These are phyloP conservation scores for Hypomecis atomaria DNA, from an alignment of 2,888 invertebrate genomes.

Conservation along the genomic window DNA sequence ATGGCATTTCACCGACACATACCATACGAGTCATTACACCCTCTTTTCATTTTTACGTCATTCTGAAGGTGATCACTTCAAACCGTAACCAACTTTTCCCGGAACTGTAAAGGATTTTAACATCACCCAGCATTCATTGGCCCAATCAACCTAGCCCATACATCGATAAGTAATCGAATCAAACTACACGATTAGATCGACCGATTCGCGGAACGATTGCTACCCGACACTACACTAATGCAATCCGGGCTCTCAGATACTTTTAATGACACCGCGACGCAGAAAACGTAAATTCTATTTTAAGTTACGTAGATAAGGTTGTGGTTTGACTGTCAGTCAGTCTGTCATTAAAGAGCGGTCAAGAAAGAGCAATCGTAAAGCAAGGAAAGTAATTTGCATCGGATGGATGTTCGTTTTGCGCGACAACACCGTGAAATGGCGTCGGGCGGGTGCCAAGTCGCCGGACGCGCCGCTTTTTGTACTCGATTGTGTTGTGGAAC, in stretches of 20 bases:
- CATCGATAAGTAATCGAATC: slow-evolving; percentile 40
- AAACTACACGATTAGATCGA: slow-evolving; percentile 42
- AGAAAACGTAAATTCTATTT: slow-evolving; percentile 1
- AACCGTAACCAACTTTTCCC: neutral
- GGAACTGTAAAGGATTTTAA: slow-evolving; percentile 9
- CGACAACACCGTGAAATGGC: slow-evolving; percentile 80
- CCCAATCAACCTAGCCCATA: slow-evolving; percentile 4
- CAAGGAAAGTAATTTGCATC: slow-evolving; percentile 77
- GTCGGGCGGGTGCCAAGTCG: slow-evolving; percentile 55
- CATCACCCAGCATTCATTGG: slow-evolving; percentile 5
- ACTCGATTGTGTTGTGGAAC: neutral
- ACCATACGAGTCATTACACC: no score
- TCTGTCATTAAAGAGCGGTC: slow-evolving; percentile 53
- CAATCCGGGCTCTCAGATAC: slow-evolving; percentile 41
- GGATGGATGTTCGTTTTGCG: slow-evolving; percentile 55
- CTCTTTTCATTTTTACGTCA: neutral
- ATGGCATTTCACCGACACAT: no score
- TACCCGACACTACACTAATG: slow-evolving; percentile 37
- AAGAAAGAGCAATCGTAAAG: slow-evolving; percentile 72
- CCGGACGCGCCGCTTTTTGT: slow-evolving; percentile 19
- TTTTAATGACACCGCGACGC: slow-evolving; percentile 45
- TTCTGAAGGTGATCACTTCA: neutral
- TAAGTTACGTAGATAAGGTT: slow-evolving; percentile 40
- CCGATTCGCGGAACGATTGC: slow-evolving; percentile 50
- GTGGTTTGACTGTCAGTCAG: slow-evolving; percentile 42